Base-by-base conservation (phyloP, 2,888 invertebrate species). In the Emmelina monodactyla region DNA sequence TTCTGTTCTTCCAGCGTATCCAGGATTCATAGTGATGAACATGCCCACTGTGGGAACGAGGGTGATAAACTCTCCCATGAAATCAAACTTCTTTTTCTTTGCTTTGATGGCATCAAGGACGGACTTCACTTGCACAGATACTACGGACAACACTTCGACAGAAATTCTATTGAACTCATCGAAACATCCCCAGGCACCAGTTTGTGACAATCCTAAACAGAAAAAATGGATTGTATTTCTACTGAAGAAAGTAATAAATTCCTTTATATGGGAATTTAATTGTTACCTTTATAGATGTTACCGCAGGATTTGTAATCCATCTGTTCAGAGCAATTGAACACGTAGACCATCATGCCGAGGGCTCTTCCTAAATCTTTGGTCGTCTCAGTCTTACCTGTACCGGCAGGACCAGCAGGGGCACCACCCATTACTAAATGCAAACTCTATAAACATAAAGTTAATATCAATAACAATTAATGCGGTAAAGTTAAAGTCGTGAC, bases 1-100 rank as follows among this genome's bases (percentile, higher is more conserved):
- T 62, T 94, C 94, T 0, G 93, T 91, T 45, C 96, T 82, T 1
- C 96, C 96, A 1, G 96, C 95, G 60, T 96, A 96, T 12, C 95
- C 96, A 0, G 96, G 96, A 71, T 96, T 96, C 96, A 96, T 96
- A 0, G 96, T 96, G 39, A 97, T 95, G 55, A 96, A 97, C 75
- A 95, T 88, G 2, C 96, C 96, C 25, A 91, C 88, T 1, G 93
- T 91, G 1, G 86, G 79, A 32, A 89, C 82, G 10, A 96, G 68
- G 14, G 72, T 62, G 35, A 96, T 91, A 35, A 84, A 83, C 53
- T 93, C 91, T 1, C 94, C 95, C 67, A 93, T 85, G 64, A 97
- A 94, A 49, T 88, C 86, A 53, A 96, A 95, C 41, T 81, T 84
- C 39, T 83, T 70, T 63, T 91, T 94, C 53, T 91, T 89, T 29